Conservation (phyloP, 2,113 vertebrate genomes). For the Theropithecus gelada region DNA sequence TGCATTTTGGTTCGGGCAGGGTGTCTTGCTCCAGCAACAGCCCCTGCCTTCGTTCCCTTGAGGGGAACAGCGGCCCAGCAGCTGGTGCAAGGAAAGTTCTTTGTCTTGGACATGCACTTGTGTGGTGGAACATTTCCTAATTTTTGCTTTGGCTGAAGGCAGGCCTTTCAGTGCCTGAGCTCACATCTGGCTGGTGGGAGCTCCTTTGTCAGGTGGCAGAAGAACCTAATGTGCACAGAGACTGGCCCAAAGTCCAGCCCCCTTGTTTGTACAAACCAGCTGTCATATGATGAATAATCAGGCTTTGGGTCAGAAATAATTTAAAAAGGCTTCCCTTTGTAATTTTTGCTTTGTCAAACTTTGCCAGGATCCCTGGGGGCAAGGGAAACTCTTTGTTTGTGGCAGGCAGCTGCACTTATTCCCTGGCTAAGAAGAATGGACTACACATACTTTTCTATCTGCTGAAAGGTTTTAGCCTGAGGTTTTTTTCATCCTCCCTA, state of each 20-base stretch:
- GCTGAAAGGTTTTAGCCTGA: not conserved
- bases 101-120: rapidly evolving
- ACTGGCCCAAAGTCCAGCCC: not conserved
- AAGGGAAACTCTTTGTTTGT: not conserved
- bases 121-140: not conserved
- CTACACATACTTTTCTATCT: not conserved
- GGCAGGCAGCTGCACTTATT: not conserved
- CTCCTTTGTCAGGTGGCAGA: not conserved
- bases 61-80: not conserved
- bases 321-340: not conserved
- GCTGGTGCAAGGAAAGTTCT: not conserved
- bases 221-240: not conserved
- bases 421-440: not conserved
- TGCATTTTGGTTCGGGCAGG: not conserved
- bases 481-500: not conserved
- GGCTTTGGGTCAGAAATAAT: not conserved
- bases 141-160: not conserved
- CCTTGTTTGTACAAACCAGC: not conserved
- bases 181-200: not conserved
- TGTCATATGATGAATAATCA: not conserved
- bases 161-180: not conserved
- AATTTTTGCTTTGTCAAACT: not conserved
- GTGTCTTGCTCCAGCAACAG: not conserved
- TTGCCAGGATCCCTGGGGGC: not conserved
- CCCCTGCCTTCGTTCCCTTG: not conserved